These are phyloP conservation scores for Urosaurus nigricauda DNA, from an alignment of 2,797 vertebrate species.

Conservation along the genomic window DNA sequence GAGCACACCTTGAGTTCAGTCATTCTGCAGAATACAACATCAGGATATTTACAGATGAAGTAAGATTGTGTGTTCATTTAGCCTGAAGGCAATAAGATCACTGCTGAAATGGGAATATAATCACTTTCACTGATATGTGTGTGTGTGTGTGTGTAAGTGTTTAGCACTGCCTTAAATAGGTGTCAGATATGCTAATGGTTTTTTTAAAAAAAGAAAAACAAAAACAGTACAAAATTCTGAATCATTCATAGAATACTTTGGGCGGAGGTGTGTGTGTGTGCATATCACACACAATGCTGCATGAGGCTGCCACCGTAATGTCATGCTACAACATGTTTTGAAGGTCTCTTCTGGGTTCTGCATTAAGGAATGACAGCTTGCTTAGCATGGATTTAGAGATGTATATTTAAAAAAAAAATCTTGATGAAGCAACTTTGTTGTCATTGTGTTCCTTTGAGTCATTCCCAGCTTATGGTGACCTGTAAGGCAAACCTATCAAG, in stretches of 20 bases:
- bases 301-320: too few species aligned
- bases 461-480: too few species aligned
- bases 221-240: slow-evolving; percentile 43
- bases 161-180: slow-evolving; percentile 60
- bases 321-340: slow-evolving; percentile 27
- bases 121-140: slow-evolving; percentile 49
- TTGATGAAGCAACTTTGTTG: not conserved
- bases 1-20: slow-evolving; percentile 71
- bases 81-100: slow-evolving; percentile 72
- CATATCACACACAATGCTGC: not conserved
- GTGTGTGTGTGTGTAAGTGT: not conserved
- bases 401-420: slow-evolving; percentile 2
- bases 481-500: too few species aligned
- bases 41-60: slow-evolving; percentile 76
- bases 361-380: slow-evolving; percentile 23
- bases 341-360: slow-evolving; percentile 38
- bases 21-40: slow-evolving; percentile 61
- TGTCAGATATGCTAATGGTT: slow-evolving; percentile 60
- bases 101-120: slow-evolving; percentile 76
- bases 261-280: too few species aligned
- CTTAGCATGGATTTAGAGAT: slow-evolving; percentile 43
- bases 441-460: too few species aligned
- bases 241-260: not conserved
- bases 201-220: slow-evolving; percentile 36
- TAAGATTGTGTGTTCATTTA: slow-evolving; percentile 68